Conservation (phyloP, 2,888 invertebrate species). For the Siphonodentalium dalli region DNA sequence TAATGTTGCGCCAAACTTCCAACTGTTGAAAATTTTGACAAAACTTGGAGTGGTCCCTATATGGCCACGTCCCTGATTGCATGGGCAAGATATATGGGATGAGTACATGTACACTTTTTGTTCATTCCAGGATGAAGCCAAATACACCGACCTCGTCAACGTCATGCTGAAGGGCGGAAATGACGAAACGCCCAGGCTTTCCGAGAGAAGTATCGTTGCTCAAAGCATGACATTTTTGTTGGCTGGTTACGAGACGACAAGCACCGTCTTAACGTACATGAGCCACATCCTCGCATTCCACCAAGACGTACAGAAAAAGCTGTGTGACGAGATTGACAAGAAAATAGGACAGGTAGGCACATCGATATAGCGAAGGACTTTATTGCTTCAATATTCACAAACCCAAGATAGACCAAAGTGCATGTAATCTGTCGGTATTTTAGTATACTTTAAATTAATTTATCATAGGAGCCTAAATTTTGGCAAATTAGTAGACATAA, state of each 20-base stretch:
- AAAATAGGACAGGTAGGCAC: constrained; percentile 38
- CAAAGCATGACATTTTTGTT: constrained; percentile 66
- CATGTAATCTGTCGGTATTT: no score
- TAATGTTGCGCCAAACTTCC: no score
- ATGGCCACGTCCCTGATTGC: no score
- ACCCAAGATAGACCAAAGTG: constrained; percentile 10
- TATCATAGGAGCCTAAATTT: no score
- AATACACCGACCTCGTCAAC: constrained; percentile 62
- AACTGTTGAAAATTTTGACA: no score
- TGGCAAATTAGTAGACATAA: no score
- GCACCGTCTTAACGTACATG: constrained; percentile 66
- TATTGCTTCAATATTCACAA: not conserved
- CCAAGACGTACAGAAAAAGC: constrained; percentile 64
- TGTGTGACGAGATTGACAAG: constrained; percentile 64
- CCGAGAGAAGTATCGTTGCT: constrained; percentile 54
- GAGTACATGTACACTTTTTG: not conserved
- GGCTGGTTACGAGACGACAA: constrained; percentile 70
- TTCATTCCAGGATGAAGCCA: constrained; percentile 33
- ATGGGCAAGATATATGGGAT: no score
- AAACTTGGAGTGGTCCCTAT: no score
- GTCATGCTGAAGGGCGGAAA: constrained; percentile 59
- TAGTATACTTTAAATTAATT: not conserved
- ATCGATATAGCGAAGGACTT: not conserved
- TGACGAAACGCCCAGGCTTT: constrained; percentile 29
- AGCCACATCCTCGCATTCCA: constrained; percentile 66